These are phyloP conservation scores for Nasua narica DNA, from an alignment of 2,797 vertebrate species.

Conservation along the genomic window DNA sequence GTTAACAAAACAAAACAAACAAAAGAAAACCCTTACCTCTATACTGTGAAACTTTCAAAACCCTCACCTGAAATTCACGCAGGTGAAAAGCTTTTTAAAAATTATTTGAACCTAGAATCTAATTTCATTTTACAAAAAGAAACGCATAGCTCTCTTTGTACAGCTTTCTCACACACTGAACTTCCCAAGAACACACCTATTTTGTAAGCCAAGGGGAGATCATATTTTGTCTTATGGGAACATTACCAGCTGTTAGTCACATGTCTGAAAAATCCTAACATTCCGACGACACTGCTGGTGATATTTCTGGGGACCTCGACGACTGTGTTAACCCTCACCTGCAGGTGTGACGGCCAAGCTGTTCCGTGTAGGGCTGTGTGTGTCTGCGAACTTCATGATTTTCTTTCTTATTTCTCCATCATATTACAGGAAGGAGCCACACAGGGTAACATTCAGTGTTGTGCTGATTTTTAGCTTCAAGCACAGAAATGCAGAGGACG, in stretches of 20 bases:
- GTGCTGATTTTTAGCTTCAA: background rate
- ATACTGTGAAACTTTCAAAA: background rate
- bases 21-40: background rate
- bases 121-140: background rate
- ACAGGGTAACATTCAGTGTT: background rate
- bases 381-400: no score
- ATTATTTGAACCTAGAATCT: background rate
- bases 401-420: background rate
- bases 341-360: background rate
- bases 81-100: background rate
- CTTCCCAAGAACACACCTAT: background rate
- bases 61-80: background rate
- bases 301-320: background rate
- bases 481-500: background rate
- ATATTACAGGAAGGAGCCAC: no score
- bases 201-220: background rate
- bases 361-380: background rate
- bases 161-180: background rate
- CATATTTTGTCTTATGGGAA: background rate
- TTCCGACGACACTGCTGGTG: no score
- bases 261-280: background rate
- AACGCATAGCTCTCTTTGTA: background rate
- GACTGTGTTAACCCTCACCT: background rate
- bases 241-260: background rate
- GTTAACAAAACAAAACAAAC: background rate